Percentiles rank a stretch among this genome's conserved stretches.
phyloP scores from a whole-genome alignment of 64 coral and sea anemone genomes.

The Porites lutea region DNA sequence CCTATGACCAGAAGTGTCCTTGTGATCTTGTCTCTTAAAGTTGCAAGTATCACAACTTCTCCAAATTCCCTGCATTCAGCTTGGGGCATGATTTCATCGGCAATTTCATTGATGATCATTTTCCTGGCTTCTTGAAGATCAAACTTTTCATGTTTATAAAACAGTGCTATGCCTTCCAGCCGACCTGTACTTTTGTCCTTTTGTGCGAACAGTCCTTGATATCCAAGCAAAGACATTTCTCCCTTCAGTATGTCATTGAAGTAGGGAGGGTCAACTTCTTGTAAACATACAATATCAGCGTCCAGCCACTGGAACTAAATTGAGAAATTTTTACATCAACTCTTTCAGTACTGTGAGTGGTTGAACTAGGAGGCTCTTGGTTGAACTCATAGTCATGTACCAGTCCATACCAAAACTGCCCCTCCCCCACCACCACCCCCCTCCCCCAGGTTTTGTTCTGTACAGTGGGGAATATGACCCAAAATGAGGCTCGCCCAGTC shows the following conservation, averaged over 20 bases:
- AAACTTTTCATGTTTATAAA: constrained; percentile 54
- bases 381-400: too few species aligned
- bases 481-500: too few species aligned
- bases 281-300: constrained; percentile 61
- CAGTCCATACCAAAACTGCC: too few species aligned
- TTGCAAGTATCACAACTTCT: constrained; percentile 12
- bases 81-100: not conserved
- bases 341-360: too few species aligned
- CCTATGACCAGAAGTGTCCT: not conserved
- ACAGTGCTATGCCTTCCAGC: constrained; percentile 45
- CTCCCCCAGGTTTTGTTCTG: too few species aligned
- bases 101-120: constrained; percentile 18
- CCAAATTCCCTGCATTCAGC: not conserved
- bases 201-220: constrained; percentile 28
- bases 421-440: too few species aligned
- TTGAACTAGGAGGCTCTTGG: too few species aligned
- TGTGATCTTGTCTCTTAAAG: not conserved
- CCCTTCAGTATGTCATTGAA: constrained; percentile 26
- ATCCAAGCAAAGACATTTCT: constrained; percentile 19
- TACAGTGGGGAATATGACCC: too few species aligned
- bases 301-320: constrained; percentile 47
- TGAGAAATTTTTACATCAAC: not conserved
- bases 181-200: not conserved
- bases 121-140: constrained; percentile 5
- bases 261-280: constrained; percentile 62